A percentile compares a stretch with the other conserved stretches of the same genome.
phyloP scores from a whole-genome alignment of 2,797 vertebrate species.

The Paratrypauchen microcephalus region DNA sequence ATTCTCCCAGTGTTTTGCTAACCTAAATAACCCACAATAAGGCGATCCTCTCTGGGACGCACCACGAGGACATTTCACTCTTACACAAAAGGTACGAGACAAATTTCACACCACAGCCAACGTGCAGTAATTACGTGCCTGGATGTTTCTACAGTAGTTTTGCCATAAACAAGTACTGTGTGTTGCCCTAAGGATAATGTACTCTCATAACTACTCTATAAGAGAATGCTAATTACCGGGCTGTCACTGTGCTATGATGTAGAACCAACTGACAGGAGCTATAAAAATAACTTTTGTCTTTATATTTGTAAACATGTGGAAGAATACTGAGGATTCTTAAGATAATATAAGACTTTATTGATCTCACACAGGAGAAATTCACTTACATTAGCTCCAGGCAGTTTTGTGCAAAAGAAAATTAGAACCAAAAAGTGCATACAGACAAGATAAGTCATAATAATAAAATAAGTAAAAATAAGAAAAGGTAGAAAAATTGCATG shows the following conservation, averaged over 20 bases:
- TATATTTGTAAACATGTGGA: not conserved
- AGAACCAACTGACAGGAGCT: constrained; percentile 26
- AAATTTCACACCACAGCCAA: constrained; percentile 50
- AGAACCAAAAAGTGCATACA: too few species aligned
- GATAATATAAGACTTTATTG: too few species aligned
- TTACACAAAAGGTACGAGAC: constrained; percentile 43
- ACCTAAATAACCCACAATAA: constrained; percentile 52
- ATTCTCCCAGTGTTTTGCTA: constrained; percentile 54
- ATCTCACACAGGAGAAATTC: too few species aligned
- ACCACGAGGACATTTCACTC: constrained; percentile 46
- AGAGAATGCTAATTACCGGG: constrained; percentile 33
- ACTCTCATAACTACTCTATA: constrained; percentile 19
- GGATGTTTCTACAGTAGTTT: constrained; percentile 18
- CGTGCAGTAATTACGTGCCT: constrained; percentile 41
- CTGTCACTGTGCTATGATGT: constrained; percentile 20
- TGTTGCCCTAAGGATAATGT: not conserved
- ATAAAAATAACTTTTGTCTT: constrained; percentile 30
- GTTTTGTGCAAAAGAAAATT: too few species aligned
- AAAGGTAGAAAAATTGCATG: too few species aligned
- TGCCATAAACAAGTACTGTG: constrained; percentile 4
- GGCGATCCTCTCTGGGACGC: constrained; percentile 25
- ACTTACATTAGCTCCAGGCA: too few species aligned
- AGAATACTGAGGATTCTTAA: not conserved
- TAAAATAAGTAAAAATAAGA: too few species aligned
- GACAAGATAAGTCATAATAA: too few species aligned